Conservation (phyloP, 2,888 invertebrate genomes). For the Acrobasis repandana region DNA sequence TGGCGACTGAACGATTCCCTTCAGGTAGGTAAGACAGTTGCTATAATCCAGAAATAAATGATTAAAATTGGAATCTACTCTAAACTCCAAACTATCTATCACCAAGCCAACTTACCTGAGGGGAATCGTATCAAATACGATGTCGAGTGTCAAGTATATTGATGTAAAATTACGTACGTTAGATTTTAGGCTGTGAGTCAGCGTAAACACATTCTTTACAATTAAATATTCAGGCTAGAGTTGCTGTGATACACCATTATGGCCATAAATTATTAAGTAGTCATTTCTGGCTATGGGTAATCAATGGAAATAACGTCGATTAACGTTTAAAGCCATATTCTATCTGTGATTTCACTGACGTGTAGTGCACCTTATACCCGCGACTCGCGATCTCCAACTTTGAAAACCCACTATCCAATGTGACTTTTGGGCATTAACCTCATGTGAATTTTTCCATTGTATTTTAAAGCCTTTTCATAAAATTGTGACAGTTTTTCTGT, state of each 20-base stretch:
- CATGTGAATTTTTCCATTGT: constrained; percentile 11
- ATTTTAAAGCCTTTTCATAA: constrained; percentile 5
- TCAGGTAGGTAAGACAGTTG: constrained; percentile 1
- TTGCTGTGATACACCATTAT: constrained; percentile 81
- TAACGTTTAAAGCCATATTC: constrained; percentile 55
- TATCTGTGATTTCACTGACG: constrained; percentile 72
- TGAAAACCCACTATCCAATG: constrained; percentile 38
- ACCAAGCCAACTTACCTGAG: constrained; percentile 3
- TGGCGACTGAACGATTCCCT: background rate
- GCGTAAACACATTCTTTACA: constrained; percentile 75
- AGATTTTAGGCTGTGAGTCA: constrained; percentile 80
- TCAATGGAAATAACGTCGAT: constrained; percentile 42
- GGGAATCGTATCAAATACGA: constrained; percentile 28
- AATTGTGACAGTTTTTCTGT: constrained; percentile 17
- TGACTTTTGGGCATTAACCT: constrained; percentile 38
- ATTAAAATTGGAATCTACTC: too few species aligned
- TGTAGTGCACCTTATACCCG: constrained; percentile 54
- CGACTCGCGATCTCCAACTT: constrained; percentile 32
- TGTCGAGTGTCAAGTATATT: constrained; percentile 60
- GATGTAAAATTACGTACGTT: constrained; percentile 64
- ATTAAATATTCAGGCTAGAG: constrained; percentile 80
- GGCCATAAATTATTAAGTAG: constrained; percentile 74
- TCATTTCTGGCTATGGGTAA: constrained; percentile 63
- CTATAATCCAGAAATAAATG: too few species aligned
- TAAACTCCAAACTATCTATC: background rate